These are phyloP conservation scores for Epinotia ramella DNA, from an alignment of 2,888 invertebrate species.

Conservation along the genomic window DNA sequence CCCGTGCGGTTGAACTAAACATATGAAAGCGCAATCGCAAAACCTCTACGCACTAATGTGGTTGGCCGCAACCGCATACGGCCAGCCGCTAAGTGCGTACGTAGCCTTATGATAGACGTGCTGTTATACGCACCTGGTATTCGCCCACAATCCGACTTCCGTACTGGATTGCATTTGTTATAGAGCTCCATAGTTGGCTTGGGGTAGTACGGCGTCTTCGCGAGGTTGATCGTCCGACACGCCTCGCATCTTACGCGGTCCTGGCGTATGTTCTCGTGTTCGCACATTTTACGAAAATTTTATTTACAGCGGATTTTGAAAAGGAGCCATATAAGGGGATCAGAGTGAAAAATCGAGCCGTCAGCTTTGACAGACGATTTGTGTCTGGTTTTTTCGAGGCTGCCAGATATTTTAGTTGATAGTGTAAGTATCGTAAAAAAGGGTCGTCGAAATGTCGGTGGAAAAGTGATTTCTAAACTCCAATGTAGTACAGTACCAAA, in stretches of 20 bases:
- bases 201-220: constrained; percentile 63
- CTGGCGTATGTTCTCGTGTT: constrained; percentile 62
- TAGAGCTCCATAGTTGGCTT: constrained; percentile 77
- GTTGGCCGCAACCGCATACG: no score
- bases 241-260: constrained; percentile 68
- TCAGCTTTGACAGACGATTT: constrained; percentile 33
- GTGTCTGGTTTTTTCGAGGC: background rate
- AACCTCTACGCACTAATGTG: no score
- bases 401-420: constrained; percentile 13
- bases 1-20: no score
- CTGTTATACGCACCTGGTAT: constrained; percentile 60
- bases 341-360: constrained; percentile 18
- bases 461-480: no score
- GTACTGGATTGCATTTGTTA: constrained; percentile 68
- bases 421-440: constrained; percentile 2
- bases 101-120: no score
- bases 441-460: background rate
- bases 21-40: no score
- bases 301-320: constrained; percentile 29
- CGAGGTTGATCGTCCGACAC: constrained; percentile 78
- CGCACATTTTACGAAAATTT: constrained; percentile 62
- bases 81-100: no score
- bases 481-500: no score
- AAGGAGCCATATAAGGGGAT: constrained; percentile 6
- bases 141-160: constrained; percentile 61